phyloP scores from a whole-genome alignment of 2,888 invertebrate genomes.

The Rhabditophanes sp. region DNA sequence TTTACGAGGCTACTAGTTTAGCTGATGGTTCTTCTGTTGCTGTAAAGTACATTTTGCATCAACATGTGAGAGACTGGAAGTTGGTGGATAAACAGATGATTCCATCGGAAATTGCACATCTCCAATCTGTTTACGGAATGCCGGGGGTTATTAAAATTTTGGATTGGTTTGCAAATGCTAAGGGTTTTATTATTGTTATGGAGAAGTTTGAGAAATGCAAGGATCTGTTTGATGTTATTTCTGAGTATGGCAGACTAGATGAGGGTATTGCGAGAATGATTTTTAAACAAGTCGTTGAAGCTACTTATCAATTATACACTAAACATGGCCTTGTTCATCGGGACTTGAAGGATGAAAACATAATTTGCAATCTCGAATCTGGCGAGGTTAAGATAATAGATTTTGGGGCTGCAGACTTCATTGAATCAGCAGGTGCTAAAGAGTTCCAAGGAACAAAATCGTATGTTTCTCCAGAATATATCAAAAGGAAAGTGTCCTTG shows the following conservation, averaged over 20 bases:
- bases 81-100: conserved; percentile 26
- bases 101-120: conserved; percentile 35
- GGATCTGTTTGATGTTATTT: conserved; percentile 36
- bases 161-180: conserved; percentile 38
- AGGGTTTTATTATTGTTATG: conserved; percentile 37
- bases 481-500: conserved; percentile 28
- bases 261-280: conserved; percentile 29
- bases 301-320: conserved; percentile 27
- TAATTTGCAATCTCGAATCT: conserved; percentile 33
- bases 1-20: conserved; percentile 23
- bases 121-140: conserved; percentile 30
- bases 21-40: conserved; percentile 19
- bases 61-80: conserved; percentile 21
- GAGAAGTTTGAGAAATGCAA: conserved; percentile 31
- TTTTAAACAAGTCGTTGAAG: conserved; percentile 31
- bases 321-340: conserved; percentile 32
- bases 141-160: conserved; percentile 30
- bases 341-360: conserved; percentile 39
- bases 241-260: conserved; percentile 27
- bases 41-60: conserved; percentile 19
- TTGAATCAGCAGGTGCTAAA: conserved; percentile 27
- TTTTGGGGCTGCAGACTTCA: conserved; percentile 33
- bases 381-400: conserved; percentile 35
- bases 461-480: conserved; percentile 31
- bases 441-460: conserved; percentile 21